Evolutionary conservation across 2,888 invertebrate genomes (phyloP).

Genomic region (Nephrotoma flavescens): DNA sequence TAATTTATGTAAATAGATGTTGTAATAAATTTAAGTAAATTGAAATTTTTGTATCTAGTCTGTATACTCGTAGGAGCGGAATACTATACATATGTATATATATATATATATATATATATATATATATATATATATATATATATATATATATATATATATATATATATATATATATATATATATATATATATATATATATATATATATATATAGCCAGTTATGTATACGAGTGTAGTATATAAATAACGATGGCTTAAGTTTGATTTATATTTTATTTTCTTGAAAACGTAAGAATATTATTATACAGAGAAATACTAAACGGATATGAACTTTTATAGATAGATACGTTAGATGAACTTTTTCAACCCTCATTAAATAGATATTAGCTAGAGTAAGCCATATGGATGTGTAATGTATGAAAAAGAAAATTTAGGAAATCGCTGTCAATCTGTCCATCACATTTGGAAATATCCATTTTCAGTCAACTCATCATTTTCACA

Average conservation of each 20-base stretch:
- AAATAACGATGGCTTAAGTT: neutral
- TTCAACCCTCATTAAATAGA: neutral
- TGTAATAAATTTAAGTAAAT: neutral
- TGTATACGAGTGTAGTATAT: neutral
- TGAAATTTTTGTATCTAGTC: neutral
- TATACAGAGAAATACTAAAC: neutral
- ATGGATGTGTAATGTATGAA: neutral
- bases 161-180: too few relatives aligned
- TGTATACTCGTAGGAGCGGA: neutral
- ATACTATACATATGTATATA: neutral
- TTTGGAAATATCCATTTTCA: neutral
- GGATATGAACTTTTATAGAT: neutral
- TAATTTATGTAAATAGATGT: neutral
- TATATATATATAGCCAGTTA: too few relatives aligned
- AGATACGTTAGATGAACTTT: neutral
- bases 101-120: too few relatives aligned
- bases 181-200: too few relatives aligned
- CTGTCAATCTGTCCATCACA: neutral
- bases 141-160: too few relatives aligned
- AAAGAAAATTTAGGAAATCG: neutral
- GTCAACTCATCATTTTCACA: neutral
- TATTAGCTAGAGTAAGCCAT: neutral
- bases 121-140: too few relatives aligned
- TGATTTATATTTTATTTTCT: neutral
- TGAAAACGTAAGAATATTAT: neutral